Conservation (phyloP, 2,888 invertebrate genomes). For the Acrobasis repandana region DNA sequence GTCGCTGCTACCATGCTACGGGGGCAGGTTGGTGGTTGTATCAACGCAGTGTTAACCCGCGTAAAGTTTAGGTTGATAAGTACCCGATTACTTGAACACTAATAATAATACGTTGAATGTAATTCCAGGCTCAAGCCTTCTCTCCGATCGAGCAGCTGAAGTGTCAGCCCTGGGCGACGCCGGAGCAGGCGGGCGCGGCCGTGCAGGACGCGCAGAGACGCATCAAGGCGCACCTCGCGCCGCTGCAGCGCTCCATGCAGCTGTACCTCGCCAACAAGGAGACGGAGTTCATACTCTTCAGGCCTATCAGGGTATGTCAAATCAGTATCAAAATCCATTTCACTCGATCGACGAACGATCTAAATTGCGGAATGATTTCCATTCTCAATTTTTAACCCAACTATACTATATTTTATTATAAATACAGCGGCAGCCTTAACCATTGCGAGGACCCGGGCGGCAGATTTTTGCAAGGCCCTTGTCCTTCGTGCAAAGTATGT, state of each 20-base stretch:
- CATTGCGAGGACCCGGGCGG: too few relatives aligned
- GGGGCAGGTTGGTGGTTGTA: too few relatives aligned
- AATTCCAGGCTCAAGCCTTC: constrained; percentile 58
- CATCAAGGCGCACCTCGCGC: constrained; percentile 90
- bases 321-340: not conserved
- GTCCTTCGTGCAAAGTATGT: too few relatives aligned
- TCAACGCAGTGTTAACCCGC: too few relatives aligned
- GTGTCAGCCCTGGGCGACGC: constrained; percentile 81
- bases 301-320: constrained; percentile 91
- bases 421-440: too few relatives aligned
- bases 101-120: constrained; percentile 5
- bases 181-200: constrained; percentile 87
- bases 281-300: constrained; percentile 97
- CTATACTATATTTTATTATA: too few relatives aligned
- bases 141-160: constrained; percentile 57
- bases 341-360: not conserved
- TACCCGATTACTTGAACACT: too few relatives aligned
- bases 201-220: constrained; percentile 90
- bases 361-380: too few relatives aligned
- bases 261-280: constrained; percentile 98
- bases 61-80: too few relatives aligned
- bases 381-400: too few relatives aligned
- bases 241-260: constrained; percentile 94
- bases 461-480: too few relatives aligned
- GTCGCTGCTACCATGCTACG: too few relatives aligned